Evolutionary conservation across 2,888 invertebrate genomes (phyloP), one percentile per base, ranked within the genome.

Genomic region (Dasypogon diadema): DNA sequence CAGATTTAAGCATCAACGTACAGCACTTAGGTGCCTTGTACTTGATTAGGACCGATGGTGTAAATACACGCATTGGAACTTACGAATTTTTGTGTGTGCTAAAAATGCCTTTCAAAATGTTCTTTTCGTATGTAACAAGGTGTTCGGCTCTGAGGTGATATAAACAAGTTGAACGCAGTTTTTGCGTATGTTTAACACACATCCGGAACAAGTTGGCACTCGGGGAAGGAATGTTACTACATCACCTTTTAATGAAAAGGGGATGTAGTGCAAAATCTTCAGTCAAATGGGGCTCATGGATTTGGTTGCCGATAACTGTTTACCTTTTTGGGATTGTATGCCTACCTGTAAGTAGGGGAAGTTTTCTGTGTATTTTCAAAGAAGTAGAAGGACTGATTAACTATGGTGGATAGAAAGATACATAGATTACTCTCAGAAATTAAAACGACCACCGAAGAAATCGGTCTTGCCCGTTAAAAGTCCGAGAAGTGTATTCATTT

Each of bases 61-160:
- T 74, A 26, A 46, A 24, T 56, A 74, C 58, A 74, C 51, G 70
- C 70, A 70, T 54, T 30, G n/a, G 54, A 70, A 51, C 54, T 54
- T 51, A 54, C 30, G 30, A 54, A 70, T 70, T 70, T 70, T 70
- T 54, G 70, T 30, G 51, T 46, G 70, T 46, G 46, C 70, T 70
- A 70, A 70, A 70, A 70, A 70, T 54, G 54, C 54, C 70, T 51
- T 54, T 70, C 51, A 70, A 22, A 34, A 77, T 77, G 77, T 77
- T 77, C 72, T 72, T 75, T 63, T 75, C 70, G 75, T 68, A 77
- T 77, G 75, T 77, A 72, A 75, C 75, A 75, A 75, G 63, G 8
- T 75, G 77, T 77, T 75, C 54, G 72, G n/a, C 72, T 75, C 63
- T 75, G 63, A 75, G 77, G 70, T 58, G 72, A 75, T 75, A 77